Evolutionary conservation across 2,888 invertebrate species (phyloP), one percentile per base, ranked within the genome.

Genomic region (Leptura quadrifasciata): DNA sequence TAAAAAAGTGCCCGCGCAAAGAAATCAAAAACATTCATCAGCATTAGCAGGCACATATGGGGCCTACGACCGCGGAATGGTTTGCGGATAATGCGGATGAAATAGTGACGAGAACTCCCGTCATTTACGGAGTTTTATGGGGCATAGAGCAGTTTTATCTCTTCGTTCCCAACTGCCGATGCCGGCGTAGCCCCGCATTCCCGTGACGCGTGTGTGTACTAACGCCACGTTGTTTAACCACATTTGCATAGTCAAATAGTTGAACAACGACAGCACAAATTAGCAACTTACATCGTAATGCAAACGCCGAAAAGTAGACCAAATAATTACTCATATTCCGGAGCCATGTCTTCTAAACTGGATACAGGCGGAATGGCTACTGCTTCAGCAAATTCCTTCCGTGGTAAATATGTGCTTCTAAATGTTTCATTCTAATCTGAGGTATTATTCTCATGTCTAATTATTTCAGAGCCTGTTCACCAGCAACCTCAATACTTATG

Each of bases 21-120:
- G 83, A 87, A 88, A 88, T 88, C 87, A 88, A 88, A 87, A 85
- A 84, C 88, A 87, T 89, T 87, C 86, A 88, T 89, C 88, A 86
- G 86, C 85, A 87, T 89, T 89, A 88, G 85, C 77, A 79, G 76
- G 83, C 84, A 82, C 84, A 85, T 86, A 87, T 87, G 86, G 86
- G 86, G 80, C 80, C 77, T 71, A 76, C 84, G 84, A 87, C 88
- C 88, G 84, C 88, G 87, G 83, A 87, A 86, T 85, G 85, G 85
- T 86, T 84, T 86, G 85, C 80, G 84, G 86, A 84, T 87, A 81
- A 74, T 82, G 81, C 77, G 82, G 82, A 80, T 80, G 81, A 88
- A 88, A 88, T 88, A 88, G 87, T 87, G 88, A 88, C 88, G 87
- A 88, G 87, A 87, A 84, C 86, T 87, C 85, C 82, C 86, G 87